These are phyloP conservation scores for Scortum barcoo DNA, from an alignment of 2,113 vertebrate species.

Conservation along the genomic window DNA sequence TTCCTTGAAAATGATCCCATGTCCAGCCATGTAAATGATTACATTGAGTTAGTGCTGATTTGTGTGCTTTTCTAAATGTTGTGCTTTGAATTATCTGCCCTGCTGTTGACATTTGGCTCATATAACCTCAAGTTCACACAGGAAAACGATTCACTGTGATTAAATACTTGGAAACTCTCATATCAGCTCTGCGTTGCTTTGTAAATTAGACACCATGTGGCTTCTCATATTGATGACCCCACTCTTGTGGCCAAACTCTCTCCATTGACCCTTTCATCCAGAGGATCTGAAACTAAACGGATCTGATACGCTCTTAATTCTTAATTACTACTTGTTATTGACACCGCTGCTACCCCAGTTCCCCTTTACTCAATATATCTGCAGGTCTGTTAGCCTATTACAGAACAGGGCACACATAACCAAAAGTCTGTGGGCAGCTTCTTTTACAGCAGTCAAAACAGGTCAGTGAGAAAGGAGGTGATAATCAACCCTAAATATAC, in stretches of 20 bases:
- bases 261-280: neutral
- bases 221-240: constrained; percentile 42
- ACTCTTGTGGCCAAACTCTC: neutral
- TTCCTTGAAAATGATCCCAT: constrained; percentile 29
- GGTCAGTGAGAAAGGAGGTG: constrained; percentile 56
- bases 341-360: neutral
- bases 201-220: constrained; percentile 43
- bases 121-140: constrained; percentile 74
- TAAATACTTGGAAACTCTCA: constrained; percentile 38
- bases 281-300: constrained; percentile 17
- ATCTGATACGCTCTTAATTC: constrained; percentile 5
- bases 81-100: constrained; percentile 48
- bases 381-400: neutral
- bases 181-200: constrained; percentile 33
- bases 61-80: constrained; percentile 48
- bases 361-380: neutral
- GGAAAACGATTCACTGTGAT: constrained; percentile 63
- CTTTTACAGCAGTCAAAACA: constrained; percentile 56
- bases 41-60: constrained; percentile 55
- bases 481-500: constrained; percentile 81
- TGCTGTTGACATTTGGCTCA: constrained; percentile 63
- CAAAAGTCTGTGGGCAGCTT: constrained; percentile 28
- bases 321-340: constrained; percentile 2
- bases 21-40: constrained; percentile 64
- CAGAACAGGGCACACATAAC: neutral